Percentiles rank a stretch among this genome's conserved stretches.
phyloP scores from a whole-genome alignment of 37 sponge, comb jelly and placozoan genomes.

The Theonella swinhoei region DNA sequence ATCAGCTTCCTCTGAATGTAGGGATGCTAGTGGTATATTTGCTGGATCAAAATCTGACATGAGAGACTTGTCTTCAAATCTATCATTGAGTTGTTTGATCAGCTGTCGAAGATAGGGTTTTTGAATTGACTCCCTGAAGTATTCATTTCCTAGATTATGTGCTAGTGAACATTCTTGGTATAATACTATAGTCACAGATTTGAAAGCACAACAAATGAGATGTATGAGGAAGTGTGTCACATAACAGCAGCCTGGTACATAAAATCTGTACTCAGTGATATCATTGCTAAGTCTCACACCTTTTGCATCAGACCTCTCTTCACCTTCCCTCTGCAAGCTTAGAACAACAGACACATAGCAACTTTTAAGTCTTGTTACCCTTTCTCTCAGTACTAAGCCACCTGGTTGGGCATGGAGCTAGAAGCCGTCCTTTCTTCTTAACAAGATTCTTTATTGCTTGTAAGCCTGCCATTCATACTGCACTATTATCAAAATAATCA shows the following conservation, averaged over 20 bases:
- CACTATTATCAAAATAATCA: slow-evolving; percentile 49
- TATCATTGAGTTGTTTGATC: slow-evolving; percentile 9
- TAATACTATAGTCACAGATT: slow-evolving; percentile 25
- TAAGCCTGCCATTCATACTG: slow-evolving; percentile 43
- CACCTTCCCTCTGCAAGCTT: slow-evolving; percentile 25
- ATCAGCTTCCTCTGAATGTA: not conserved
- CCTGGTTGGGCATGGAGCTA: slow-evolving; percentile 31
- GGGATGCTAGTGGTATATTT: not conserved
- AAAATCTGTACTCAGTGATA: slow-evolving; percentile 12
- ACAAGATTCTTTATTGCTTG: slow-evolving; percentile 25
- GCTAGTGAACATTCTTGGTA: slow-evolving; percentile 24
- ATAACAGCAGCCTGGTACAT: not conserved
- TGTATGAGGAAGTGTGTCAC: slow-evolving; percentile 29
- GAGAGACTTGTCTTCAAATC: slow-evolving; percentile 31
- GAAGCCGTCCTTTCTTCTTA: slow-evolving; percentile 30
- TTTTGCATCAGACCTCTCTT: slow-evolving; percentile 27
- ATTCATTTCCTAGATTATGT: slow-evolving; percentile 19
- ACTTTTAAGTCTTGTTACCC: not conserved
- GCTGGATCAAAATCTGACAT: slow-evolving; percentile 1
- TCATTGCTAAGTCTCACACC: slow-evolving; percentile 4
- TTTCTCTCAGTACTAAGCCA: slow-evolving; percentile 37
- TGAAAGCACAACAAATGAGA: slow-evolving; percentile 36
- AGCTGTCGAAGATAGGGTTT: not conserved
- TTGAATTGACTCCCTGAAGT: not conserved
- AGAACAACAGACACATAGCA: slow-evolving; percentile 27